phyloP scores from a whole-genome alignment of 2,113 vertebrate genomes.

The Conger conger region DNA sequence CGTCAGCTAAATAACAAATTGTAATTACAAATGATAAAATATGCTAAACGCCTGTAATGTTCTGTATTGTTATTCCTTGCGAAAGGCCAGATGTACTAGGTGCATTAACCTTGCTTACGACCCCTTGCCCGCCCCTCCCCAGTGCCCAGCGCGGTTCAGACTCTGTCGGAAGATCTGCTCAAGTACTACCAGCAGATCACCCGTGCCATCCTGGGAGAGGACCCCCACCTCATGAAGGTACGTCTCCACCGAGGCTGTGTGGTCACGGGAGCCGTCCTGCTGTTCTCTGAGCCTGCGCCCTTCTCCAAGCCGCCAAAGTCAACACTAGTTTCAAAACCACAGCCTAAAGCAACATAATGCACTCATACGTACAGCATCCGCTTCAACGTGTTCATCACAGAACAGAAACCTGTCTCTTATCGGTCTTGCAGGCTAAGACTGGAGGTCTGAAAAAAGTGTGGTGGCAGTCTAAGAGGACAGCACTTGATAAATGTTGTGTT shows the following conservation, averaged over 20 bases:
- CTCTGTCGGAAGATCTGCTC: slow-evolving; percentile 82
- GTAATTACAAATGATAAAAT: too few relatives aligned
- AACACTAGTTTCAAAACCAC: neutral
- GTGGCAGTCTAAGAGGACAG: neutral
- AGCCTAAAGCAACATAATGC: neutral
- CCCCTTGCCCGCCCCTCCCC: neutral
- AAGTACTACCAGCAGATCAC: slow-evolving; percentile 94
- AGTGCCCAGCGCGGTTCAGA: slow-evolving; percentile 86
- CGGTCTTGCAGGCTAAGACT: neutral
- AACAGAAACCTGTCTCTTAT: neutral
- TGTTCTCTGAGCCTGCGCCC: neutral
- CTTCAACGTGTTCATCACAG: neutral
- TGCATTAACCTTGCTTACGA: neutral
- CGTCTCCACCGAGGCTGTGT: neutral
- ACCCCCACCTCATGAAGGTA: slow-evolving; percentile 90
- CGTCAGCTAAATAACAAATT: too few relatives aligned
- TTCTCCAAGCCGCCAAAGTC: neutral
- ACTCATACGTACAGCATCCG: neutral
- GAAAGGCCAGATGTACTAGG: neutral
- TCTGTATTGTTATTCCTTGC: neutral
- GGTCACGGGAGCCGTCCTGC: too few relatives aligned
- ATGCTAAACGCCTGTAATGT: too few relatives aligned
- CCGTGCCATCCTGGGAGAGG: slow-evolving; percentile 84
- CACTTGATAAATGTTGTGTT: too few relatives aligned
- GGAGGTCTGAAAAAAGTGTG: neutral